Evolutionary conservation across 1,140 invertebrate genomes (phyloP).

Genomic region (Bombus vancouverensis): DNA sequence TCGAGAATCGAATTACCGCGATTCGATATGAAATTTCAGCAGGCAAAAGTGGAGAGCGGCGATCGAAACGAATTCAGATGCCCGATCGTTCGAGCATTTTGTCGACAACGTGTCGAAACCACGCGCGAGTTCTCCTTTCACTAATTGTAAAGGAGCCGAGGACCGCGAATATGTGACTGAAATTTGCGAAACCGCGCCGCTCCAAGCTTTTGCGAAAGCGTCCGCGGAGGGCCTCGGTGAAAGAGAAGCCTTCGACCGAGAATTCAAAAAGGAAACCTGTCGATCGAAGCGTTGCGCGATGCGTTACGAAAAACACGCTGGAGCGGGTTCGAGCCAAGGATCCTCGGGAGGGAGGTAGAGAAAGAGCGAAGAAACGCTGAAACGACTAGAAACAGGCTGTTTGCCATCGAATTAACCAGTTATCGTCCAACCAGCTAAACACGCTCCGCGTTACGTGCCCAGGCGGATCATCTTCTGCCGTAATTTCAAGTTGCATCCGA

Average conservation of each 20-base stretch:
- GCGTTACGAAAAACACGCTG: conserved; percentile 52
- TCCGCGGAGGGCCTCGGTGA: conserved; percentile 15
- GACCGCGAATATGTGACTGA: conserved; percentile 50
- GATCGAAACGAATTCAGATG: conserved; percentile 40
- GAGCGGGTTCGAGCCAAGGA: neutral
- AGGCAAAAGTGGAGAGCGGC: neutral
- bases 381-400: neutral
- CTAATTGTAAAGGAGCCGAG: conserved; percentile 58
- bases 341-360: neutral
- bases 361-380: neutral
- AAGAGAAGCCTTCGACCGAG: conserved; percentile 41
- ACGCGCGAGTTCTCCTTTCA: conserved; percentile 60
- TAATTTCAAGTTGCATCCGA: neutral
- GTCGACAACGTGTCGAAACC: conserved; percentile 64
- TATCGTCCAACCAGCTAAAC: neutral
- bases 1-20: neutral
- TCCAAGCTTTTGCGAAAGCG: conserved; percentile 33
- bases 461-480: neutral
- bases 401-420: neutral
- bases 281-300: conserved; percentile 37
- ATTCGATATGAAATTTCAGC: conserved; percentile 21
- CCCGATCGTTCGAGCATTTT: conserved; percentile 41
- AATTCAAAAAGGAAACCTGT: conserved; percentile 63
- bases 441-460: neutral
- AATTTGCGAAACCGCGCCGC: conserved; percentile 57